Evolutionary conservation across 2,888 invertebrate species (phyloP).

Genomic region (Nineta flava): DNA sequence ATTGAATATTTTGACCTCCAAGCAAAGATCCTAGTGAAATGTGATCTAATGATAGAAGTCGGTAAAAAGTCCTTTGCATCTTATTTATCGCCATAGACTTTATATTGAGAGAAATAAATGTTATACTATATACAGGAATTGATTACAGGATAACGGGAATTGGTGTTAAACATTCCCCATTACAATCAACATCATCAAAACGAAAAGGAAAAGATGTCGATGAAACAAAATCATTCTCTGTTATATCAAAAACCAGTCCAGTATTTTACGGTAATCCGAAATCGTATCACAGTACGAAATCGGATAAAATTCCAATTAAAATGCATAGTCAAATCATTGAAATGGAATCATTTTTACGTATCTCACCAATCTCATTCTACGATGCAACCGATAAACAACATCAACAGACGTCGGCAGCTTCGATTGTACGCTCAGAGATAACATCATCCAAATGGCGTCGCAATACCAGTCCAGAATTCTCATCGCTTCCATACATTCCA

Average conservation of each 20-base stretch:
- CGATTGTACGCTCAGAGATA: slow-evolving; percentile 11
- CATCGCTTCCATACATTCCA: slow-evolving; percentile 20
- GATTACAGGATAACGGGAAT: no score
- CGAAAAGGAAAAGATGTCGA: neutral
- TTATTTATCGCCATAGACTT: no score
- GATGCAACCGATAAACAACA: neutral
- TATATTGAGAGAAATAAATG: no score
- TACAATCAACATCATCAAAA: neutral
- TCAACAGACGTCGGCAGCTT: slow-evolving; percentile 7
- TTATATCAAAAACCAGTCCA: neutral
- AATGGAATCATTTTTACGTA: neutral
- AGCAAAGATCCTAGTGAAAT: no score
- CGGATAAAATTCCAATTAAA: neutral
- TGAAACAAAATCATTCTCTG: neutral
- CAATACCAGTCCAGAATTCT: slow-evolving; percentile 16
- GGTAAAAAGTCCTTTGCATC: no score
- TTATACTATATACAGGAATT: no score
- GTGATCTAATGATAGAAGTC: no score
- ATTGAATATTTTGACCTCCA: no score
- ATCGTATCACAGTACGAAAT: neutral
- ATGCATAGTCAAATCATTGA: neutral
- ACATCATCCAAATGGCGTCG: slow-evolving; percentile 13
- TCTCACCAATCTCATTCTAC: neutral
- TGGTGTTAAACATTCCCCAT: no score
- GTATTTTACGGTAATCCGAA: neutral